A percentile compares a stretch with the other conserved stretches of the same genome.
These are phyloP conservation scores for Antheraea pernyi DNA, from an alignment of 1,140 invertebrate species.

Conservation along the genomic window DNA sequence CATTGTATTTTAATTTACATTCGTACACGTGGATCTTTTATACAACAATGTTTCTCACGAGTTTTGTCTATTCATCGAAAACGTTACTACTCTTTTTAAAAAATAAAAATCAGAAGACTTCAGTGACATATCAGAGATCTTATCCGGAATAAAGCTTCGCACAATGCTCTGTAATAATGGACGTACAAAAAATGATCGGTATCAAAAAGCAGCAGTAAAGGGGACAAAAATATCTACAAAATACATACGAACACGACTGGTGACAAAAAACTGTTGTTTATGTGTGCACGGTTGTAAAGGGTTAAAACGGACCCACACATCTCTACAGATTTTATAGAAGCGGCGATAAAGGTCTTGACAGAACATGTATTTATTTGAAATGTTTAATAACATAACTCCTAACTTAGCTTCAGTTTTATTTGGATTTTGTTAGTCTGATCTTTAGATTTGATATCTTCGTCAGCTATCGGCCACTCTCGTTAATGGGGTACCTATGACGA, in stretches of 20 bases:
- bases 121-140: constrained; percentile 75
- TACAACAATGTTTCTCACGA: constrained; percentile 39
- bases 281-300: constrained; percentile 59
- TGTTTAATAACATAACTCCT: constrained; percentile 74
- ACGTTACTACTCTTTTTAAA: constrained; percentile 59
- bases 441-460: constrained; percentile 68
- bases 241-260: constrained; percentile 41
- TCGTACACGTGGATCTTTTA: constrained; percentile 11
- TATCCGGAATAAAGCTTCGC: constrained; percentile 69
- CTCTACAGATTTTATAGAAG: constrained; percentile 55
- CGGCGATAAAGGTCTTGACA: constrained; percentile 53
- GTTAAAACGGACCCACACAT: constrained; percentile 52
- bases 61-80: constrained; percentile 55
- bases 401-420: constrained; percentile 63
- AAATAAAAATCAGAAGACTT: constrained; percentile 55
- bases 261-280: constrained; percentile 57
- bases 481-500: constrained; percentile 74
- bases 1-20: background rate
- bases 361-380: constrained; percentile 63
- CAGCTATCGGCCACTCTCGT: constrained; percentile 63
- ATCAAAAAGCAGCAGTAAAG: constrained; percentile 66
- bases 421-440: constrained; percentile 70
- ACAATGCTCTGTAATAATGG: constrained; percentile 70
- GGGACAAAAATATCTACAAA: constrained; percentile 66
- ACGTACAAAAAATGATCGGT: constrained; percentile 70